Evolutionary conservation across 2,113 vertebrate species (phyloP).

Genomic region (Serilophus lunatus): DNA sequence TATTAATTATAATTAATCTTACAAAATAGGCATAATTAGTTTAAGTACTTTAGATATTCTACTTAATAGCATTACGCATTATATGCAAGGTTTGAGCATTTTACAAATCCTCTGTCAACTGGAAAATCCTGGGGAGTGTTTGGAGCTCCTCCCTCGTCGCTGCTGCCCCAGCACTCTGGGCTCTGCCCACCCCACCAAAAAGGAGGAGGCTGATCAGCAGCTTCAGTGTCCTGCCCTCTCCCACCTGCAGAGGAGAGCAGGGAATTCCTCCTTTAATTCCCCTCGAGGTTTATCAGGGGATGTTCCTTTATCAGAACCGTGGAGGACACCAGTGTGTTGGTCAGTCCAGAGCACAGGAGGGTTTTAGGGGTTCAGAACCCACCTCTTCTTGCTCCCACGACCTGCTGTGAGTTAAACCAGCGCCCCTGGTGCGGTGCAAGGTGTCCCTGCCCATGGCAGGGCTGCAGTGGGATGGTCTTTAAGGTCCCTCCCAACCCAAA

Average conservation of each 20-base stretch:
- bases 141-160: neutral
- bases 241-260: neutral
- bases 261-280: neutral
- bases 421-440: neutral
- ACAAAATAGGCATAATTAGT: constrained; percentile 83
- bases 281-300: neutral
- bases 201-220: neutral
- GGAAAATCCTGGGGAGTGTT: neutral
- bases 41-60: constrained; percentile 80
- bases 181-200: neutral
- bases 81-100: constrained; percentile 66
- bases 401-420: neutral
- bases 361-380: neutral
- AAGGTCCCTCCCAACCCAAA: accelerated
- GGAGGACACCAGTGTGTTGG: neutral
- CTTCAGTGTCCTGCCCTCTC: neutral
- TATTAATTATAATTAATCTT: constrained; percentile 86
- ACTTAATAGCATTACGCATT: constrained; percentile 73
- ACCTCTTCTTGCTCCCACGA: accelerated
- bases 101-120: constrained; percentile 44
- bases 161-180: neutral
- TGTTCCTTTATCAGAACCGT: neutral
- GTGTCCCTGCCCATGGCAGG: neutral
- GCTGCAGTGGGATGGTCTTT: neutral
- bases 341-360: accelerated